Evolutionary conservation across 1,140 invertebrate genomes (phyloP).

Genomic region (Sitobion miscanthi): DNA sequence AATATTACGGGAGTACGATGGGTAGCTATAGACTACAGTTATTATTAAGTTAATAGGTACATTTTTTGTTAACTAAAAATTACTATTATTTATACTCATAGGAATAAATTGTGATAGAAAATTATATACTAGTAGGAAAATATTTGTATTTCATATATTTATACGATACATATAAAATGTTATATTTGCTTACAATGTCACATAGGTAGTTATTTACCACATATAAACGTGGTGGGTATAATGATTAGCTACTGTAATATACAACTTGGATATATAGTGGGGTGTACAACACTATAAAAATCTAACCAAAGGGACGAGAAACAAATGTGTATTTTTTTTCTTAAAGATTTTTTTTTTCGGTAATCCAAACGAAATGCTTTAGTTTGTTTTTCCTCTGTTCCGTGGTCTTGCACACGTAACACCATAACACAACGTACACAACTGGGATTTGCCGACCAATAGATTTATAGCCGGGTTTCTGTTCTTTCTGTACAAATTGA

Average conservation of each 20-base stretch:
- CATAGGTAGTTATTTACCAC: neutral
- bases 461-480: slow-evolving; percentile 55
- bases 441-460: slow-evolving; percentile 52
- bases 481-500: slow-evolving; percentile 14
- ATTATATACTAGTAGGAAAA: neutral
- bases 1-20: neutral
- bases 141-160: neutral
- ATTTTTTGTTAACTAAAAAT: neutral
- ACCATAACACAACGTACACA: slow-evolving; percentile 12
- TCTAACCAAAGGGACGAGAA: neutral
- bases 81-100: neutral
- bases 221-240: neutral
- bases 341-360: slow-evolving; percentile 33
- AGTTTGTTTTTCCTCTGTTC: neutral
- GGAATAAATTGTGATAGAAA: neutral
- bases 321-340: slow-evolving; percentile 35
- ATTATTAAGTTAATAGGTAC: neutral
- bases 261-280: neutral
- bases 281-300: slow-evolving; percentile 18
- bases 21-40: neutral
- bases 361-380: slow-evolving; percentile 49
- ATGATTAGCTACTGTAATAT: neutral
- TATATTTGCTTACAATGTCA: neutral
- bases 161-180: neutral
- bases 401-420: slow-evolving; percentile 16